Evolutionary conservation across 2,888 invertebrate species (phyloP).

Genomic region (Tetragonula carbonaria): DNA sequence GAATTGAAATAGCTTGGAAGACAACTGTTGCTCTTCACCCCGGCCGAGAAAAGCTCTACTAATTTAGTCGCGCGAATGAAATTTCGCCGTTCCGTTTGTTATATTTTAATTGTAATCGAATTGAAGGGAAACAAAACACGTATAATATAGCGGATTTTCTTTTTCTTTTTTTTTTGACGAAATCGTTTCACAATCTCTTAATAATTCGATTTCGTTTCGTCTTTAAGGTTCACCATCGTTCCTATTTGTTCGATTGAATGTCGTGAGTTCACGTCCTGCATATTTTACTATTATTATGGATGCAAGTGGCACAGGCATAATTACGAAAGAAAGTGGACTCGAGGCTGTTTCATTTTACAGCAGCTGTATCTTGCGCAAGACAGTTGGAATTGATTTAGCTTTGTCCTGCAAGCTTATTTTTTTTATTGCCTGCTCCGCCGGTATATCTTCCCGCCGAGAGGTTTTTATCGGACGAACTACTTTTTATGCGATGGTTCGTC

Average conservation of each 20-base stretch:
- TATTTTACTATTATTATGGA: slow-evolving; percentile 13
- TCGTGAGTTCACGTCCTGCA: not conserved
- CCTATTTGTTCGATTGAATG: not conserved
- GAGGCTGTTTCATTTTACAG: slow-evolving; percentile 40
- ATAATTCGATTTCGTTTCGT: not conserved
- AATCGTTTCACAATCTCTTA: too few relatives aligned
- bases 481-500: slow-evolving; percentile 45
- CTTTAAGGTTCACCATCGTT: not conserved
- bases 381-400: slow-evolving; percentile 52
- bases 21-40: slow-evolving; percentile 70
- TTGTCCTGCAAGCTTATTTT: slow-evolving; percentile 34
- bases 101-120: slow-evolving; percentile 13
- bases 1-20: slow-evolving; percentile 68
- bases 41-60: slow-evolving; percentile 41
- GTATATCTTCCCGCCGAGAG: slow-evolving; percentile 39
- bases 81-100: slow-evolving; percentile 37
- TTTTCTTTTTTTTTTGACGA: too few relatives aligned
- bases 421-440: slow-evolving; percentile 33
- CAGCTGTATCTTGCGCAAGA: slow-evolving; percentile 49
- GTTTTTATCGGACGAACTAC: slow-evolving; percentile 34
- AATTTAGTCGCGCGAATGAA: slow-evolving; percentile 58
- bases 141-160: too few relatives aligned
- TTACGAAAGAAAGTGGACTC: slow-evolving; percentile 16
- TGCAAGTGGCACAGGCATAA: slow-evolving; percentile 28
- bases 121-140: not conserved